phyloP scores from a whole-genome alignment of 2,113 vertebrate species.

The Carassius auratus region DNA sequence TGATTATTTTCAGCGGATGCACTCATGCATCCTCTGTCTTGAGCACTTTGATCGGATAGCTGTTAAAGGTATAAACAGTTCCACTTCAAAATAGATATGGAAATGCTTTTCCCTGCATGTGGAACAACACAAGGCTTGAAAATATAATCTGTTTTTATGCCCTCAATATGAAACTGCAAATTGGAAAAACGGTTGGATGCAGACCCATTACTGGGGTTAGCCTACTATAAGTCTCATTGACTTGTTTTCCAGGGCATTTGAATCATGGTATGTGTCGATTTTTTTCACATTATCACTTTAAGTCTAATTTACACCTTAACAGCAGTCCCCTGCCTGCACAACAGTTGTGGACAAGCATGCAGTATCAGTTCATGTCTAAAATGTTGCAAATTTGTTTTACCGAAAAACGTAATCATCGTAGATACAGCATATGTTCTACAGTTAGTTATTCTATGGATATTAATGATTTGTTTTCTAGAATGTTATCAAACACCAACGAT shows the following conservation, averaged over 20 bases:
- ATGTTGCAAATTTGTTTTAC: neutral
- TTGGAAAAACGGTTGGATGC: conserved; percentile 10
- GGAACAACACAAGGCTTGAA: neutral
- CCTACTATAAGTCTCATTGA: neutral
- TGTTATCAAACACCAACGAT: neutral
- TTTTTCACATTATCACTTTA: conserved; percentile 71
- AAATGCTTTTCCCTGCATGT: conserved; percentile 5
- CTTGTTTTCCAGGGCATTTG: conserved; percentile 56
- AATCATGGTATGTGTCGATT: conserved; percentile 68
- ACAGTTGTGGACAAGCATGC: conserved; percentile 40
- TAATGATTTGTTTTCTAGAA: neutral
- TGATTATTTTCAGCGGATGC: conserved; percentile 23
- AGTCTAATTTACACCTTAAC: conserved; percentile 71
- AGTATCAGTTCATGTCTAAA: neutral
- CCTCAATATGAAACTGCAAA: neutral
- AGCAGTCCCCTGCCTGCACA: conserved; percentile 57
- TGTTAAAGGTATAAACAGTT: neutral
- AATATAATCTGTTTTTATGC: neutral
- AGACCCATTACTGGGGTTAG: neutral
- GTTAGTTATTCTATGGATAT: neutral
- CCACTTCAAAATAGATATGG: neutral
- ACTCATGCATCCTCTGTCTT: conserved; percentile 5
- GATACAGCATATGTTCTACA: neutral
- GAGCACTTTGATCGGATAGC: neutral
- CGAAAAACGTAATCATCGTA: neutral